These are phyloP conservation scores for Marisa cornuarietis DNA, from an alignment of 1,140 invertebrate species.

Conservation along the genomic window DNA sequence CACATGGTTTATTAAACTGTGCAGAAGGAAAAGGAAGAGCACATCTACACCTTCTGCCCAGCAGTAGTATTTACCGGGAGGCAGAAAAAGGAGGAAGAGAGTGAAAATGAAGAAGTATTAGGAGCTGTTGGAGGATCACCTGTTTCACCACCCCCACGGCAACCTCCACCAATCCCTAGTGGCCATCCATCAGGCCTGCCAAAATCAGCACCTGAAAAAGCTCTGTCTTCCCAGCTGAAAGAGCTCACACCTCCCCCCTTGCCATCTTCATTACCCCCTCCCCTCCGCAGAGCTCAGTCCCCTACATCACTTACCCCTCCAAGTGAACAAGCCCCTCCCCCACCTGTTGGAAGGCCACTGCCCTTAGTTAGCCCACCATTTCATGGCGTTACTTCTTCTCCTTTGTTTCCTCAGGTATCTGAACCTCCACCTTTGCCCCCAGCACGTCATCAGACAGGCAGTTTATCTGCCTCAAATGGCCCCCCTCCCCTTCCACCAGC, in stretches of 20 bases:
- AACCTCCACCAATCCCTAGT: background rate
- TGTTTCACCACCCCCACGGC: background rate
- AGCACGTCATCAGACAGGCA: background rate
- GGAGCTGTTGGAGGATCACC: constrained; percentile 20
- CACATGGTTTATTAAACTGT: background rate
- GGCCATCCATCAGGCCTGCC: background rate
- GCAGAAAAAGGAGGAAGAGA: background rate
- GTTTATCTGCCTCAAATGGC: background rate
- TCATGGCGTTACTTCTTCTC: too few relatives aligned
- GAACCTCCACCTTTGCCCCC: background rate
- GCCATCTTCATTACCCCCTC: constrained; percentile 8
- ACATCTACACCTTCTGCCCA: constrained; percentile 37
- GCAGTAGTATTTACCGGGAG: constrained; percentile 24
- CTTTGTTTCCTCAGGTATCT: too few relatives aligned
- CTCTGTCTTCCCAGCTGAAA: background rate
- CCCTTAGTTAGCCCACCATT: too few relatives aligned
- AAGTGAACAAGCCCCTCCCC: too few relatives aligned
- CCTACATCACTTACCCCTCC: constrained; percentile 2
- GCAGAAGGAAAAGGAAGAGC: constrained; percentile 36
- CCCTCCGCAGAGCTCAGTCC: background rate
- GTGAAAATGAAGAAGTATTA: constrained; percentile 12
- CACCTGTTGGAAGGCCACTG: too few relatives aligned
- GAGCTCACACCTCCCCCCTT: constrained; percentile 14
- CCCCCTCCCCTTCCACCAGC: constrained; percentile 6
- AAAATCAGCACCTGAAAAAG: background rate